These are phyloP conservation scores for Anagyrus pseudococci DNA, from an alignment of 2,888 invertebrate species.

Conservation along the genomic window DNA sequence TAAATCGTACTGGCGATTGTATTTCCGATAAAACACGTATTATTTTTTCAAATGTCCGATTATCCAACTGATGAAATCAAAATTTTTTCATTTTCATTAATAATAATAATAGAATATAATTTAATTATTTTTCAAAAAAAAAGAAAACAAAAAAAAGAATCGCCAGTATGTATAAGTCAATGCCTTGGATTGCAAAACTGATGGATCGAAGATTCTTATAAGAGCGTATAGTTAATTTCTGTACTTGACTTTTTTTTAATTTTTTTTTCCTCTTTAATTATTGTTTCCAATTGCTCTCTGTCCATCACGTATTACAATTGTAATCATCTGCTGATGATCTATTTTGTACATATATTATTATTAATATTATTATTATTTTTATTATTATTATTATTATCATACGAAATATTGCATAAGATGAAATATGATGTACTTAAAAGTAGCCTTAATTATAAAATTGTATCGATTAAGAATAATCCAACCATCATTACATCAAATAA, in stretches of 20 bases:
- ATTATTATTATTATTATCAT: slow-evolving; percentile 30
- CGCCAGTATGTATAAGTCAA: slow-evolving; percentile 33
- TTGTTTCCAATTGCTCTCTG: background rate
- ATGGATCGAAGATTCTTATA: slow-evolving; percentile 26
- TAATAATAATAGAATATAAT: too few relatives aligned
- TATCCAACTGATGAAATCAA: too few relatives aligned
- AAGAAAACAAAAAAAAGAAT: slow-evolving; percentile 6
- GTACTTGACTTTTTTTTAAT: slow-evolving; percentile 9
- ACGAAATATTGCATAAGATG: slow-evolving; percentile 35
- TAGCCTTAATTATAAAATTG: slow-evolving; percentile 23
- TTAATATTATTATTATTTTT: too few relatives aligned
- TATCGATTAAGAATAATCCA: slow-evolving; percentile 36
- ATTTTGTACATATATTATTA: slow-evolving; percentile 47
- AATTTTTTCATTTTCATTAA: too few relatives aligned
- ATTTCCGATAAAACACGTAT: slow-evolving; percentile 1
- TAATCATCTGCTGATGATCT: slow-evolving; percentile 27
- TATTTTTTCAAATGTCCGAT: background rate
- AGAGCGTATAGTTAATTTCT: slow-evolving; percentile 4
- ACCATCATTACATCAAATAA: slow-evolving; percentile 38
- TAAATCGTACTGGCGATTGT: slow-evolving; percentile 29
- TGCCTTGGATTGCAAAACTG: slow-evolving; percentile 31
- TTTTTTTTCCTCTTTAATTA: slow-evolving; percentile 8
- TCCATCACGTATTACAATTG: background rate
- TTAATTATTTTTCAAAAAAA: too few relatives aligned
- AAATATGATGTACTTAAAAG: slow-evolving; percentile 31